phyloP scores from a whole-genome alignment of 2,113 vertebrate genomes.

The Xenopus borealis region DNA sequence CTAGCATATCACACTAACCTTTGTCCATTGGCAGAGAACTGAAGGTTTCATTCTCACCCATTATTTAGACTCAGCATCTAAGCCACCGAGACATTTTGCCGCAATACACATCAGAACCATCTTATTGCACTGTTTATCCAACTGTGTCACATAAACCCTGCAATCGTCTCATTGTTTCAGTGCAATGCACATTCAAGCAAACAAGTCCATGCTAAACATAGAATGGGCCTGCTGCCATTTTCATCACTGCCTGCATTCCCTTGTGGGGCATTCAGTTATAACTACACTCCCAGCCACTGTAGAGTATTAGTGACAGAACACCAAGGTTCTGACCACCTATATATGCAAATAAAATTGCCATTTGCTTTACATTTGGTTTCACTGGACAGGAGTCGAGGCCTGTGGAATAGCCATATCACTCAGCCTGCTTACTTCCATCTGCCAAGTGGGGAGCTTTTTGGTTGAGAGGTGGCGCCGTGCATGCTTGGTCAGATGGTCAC shows the following conservation, averaged over 20 bases:
- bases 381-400: conserved; percentile 38
- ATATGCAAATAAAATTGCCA: conserved; percentile 14
- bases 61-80: background rate
- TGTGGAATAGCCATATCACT: conserved; percentile 43
- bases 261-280: conserved; percentile 33
- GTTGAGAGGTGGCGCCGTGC: conserved; percentile 75
- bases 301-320: conserved; percentile 50
- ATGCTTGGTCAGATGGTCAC: conserved; percentile 88
- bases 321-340: conserved; percentile 37
- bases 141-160: background rate
- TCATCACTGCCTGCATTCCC: conserved; percentile 42
- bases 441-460: conserved; percentile 75
- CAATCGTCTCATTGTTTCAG: conserved; percentile 40
- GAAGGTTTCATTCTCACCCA: background rate
- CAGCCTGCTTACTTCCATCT: conserved; percentile 70
- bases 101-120: background rate
- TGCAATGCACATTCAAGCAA: conserved; percentile 50
- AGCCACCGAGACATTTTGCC: background rate
- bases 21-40: background rate
- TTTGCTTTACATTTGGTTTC: conserved; percentile 32
- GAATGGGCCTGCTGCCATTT: conserved; percentile 37
- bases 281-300: conserved; percentile 1
- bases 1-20: background rate
- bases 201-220: conserved; percentile 39
- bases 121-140: background rate